Percentiles rank a stretch among this genome's conserved stretches.
These are phyloP conservation scores for Heterotis niloticus DNA, from an alignment of 2,113 vertebrate species.

Conservation along the genomic window DNA sequence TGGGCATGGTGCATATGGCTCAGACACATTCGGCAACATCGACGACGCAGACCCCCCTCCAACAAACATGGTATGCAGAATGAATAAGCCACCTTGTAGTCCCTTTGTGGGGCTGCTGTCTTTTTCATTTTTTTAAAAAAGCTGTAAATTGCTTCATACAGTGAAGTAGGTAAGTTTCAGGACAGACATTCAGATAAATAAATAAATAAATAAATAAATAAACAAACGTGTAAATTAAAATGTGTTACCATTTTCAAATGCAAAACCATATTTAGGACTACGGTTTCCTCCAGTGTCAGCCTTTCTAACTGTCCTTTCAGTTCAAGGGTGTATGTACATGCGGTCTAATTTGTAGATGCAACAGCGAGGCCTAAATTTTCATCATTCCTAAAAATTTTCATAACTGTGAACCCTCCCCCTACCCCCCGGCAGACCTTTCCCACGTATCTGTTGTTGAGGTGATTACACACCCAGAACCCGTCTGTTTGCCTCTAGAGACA, in stretches of 20 bases:
- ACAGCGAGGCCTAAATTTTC: background rate
- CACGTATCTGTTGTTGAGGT: background rate
- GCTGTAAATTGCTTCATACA: background rate
- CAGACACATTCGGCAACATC: slow-evolving; percentile 4
- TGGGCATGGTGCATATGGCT: background rate
- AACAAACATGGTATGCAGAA: background rate
- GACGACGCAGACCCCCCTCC: background rate
- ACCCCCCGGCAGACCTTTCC: background rate
- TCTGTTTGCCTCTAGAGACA: background rate
- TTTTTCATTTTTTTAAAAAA: background rate
- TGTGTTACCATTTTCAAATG: too few relatives aligned
- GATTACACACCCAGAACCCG: background rate
- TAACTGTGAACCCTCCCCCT: background rate
- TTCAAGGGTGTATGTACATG: too few relatives aligned
- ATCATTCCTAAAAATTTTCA: background rate
- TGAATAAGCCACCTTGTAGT: background rate
- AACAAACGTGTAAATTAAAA: too few relatives aligned
- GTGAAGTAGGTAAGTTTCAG: background rate
- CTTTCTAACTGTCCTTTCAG: too few relatives aligned
- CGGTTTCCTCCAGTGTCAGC: too few relatives aligned
- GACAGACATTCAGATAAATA: background rate
- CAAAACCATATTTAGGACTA: too few relatives aligned
- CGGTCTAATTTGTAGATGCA: too few relatives aligned
- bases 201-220: too few relatives aligned
- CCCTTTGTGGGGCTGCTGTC: background rate